Evolutionary conservation across 23 tunicate species (phyloP), one percentile per base, ranked within the genome.

Genomic region (Pegea sp.): DNA sequence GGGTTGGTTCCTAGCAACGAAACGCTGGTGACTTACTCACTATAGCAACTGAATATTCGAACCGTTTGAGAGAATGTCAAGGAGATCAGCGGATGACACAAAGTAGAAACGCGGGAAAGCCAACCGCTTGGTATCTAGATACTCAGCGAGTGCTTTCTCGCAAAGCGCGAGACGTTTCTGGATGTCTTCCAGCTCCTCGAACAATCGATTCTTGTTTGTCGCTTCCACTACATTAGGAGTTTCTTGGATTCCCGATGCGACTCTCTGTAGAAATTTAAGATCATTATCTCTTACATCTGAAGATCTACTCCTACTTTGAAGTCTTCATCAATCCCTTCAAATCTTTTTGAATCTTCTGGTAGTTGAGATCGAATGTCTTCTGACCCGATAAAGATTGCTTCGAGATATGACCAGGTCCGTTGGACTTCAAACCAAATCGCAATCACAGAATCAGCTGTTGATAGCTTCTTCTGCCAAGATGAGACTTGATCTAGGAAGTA

Each of bases 81-180:
- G 88, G 68, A 87, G 42, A 60, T 75, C 88, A 28, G 96, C 88
- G 30, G 96, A 75, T 19, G 96, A 87, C 2, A 87, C 96, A 69
- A 87, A 87, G 60, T 87, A 87, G 57, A 87, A 87, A 55, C 96
- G 58, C 19, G 96, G 96, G 68, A 87, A 87, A 23, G 88, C 88
- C 27, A 87, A 78, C 34, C 96, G 78, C 49, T 87, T 87, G 23
- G 96, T 87, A 78, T 87, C 96, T 2, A 87, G 78, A 62, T 87
- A 87, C 66, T 87, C 96, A n/a, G 96, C 96, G 2, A 87, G 88
- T 0, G 96, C 87, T 61, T 87, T 87, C 73, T 87, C 96, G 52
- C 96, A 87, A 23, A 87, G 78, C 26, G 96, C 70, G 48, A 87
- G 64, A 0, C 96, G 59, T 34, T 61, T 66, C 42, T 87, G 96